Evolutionary conservation across 2,888 invertebrate genomes (phyloP).

Genomic region (Dione vanillae): DNA sequence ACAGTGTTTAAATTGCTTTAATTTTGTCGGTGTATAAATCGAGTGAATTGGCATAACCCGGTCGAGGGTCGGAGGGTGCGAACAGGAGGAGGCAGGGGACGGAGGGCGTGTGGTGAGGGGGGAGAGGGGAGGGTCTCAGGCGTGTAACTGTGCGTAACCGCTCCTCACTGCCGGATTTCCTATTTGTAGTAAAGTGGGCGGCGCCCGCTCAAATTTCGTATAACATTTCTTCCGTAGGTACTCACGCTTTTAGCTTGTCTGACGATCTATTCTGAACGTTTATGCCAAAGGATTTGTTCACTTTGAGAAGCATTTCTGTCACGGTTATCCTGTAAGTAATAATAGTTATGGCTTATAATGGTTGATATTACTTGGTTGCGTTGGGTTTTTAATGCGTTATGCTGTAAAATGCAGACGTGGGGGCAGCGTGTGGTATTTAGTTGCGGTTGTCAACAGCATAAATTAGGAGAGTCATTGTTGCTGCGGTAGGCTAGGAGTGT

Average conservation of each 20-base stretch:
- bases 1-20: conserved; percentile 76
- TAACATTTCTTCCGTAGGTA: conserved; percentile 78
- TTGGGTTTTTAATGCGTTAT: conserved; percentile 49
- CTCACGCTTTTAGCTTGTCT: conserved; percentile 77
- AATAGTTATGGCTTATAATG: conserved; percentile 69
- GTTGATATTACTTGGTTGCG: background rate
- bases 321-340: conserved; percentile 64
- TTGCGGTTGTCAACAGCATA: conserved; percentile 77
- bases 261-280: conserved; percentile 82
- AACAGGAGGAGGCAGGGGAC: conserved; percentile 59
- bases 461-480: conserved; percentile 79
- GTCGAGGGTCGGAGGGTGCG: conserved; percentile 73
- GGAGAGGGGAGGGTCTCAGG: conserved; percentile 71
- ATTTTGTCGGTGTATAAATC: conserved; percentile 82
- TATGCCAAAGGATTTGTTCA: conserved; percentile 82
- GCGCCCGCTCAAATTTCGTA: conserved; percentile 80
- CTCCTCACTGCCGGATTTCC: conserved; percentile 83
- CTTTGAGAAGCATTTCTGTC: conserved; percentile 73
- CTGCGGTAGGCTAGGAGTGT: conserved; percentile 76
- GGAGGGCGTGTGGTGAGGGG: conserved; percentile 53
- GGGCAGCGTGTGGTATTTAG: conserved; percentile 64
- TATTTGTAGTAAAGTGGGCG: conserved; percentile 83
- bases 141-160: conserved; percentile 83
- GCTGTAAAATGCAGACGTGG: conserved; percentile 72
- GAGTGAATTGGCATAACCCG: conserved; percentile 79